phyloP scores from a whole-genome alignment of 2,888 invertebrate species.

The Lathronympha strigana region DNA sequence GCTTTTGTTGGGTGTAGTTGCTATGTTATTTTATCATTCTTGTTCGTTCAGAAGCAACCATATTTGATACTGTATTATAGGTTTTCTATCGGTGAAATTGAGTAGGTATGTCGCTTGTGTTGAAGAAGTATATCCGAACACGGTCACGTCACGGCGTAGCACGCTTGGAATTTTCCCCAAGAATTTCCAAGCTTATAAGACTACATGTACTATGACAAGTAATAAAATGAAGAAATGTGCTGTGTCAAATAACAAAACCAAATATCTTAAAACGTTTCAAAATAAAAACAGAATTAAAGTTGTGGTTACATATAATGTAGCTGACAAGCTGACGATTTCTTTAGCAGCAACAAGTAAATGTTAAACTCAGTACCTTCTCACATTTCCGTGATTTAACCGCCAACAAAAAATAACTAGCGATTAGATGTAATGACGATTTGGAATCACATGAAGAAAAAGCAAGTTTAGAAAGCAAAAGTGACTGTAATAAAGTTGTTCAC shows the following conservation, averaged over 20 bases:
- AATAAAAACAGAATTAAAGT: neutral
- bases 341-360: neutral
- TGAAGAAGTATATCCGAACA: too few relatives aligned
- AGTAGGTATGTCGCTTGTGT: too few relatives aligned
- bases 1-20: conserved; percentile 12
- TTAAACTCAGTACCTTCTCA: neutral
- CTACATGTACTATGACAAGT: too few relatives aligned
- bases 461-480: conserved; percentile 67
- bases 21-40: conserved; percentile 7
- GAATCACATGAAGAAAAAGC: conserved; percentile 39
- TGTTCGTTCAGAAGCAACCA: neutral
- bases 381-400: conserved; percentile 6
- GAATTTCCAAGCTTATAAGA: too few relatives aligned
- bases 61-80: too few relatives aligned
- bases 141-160: too few relatives aligned
- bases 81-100: too few relatives aligned
- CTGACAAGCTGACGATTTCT: neutral
- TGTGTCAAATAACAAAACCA: neutral
- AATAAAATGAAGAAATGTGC: neutral
- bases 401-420: conserved; percentile 15
- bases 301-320: neutral
- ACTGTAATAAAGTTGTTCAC: conserved; percentile 61
- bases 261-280: neutral
- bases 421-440: conserved; percentile 27
- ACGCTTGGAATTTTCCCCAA: too few relatives aligned